phyloP scores from a whole-genome alignment of 1,140 invertebrate species.

The Drosophila watanabei region DNA sequence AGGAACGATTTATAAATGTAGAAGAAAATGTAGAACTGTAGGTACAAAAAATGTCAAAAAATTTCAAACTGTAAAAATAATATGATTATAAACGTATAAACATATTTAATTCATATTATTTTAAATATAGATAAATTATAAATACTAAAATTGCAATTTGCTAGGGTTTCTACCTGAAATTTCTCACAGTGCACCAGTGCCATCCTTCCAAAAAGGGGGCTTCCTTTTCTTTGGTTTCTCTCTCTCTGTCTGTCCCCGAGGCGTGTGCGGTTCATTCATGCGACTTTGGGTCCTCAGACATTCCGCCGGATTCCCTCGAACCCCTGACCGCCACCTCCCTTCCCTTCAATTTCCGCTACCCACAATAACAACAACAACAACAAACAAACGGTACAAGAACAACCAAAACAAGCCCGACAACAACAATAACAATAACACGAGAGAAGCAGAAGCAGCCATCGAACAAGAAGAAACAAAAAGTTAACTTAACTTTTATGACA shows the following conservation, averaged over 20 bases:
- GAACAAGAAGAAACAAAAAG: constrained; percentile 59
- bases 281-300: constrained; percentile 55
- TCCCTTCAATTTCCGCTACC: constrained; percentile 13
- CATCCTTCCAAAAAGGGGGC: constrained; percentile 2
- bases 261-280: constrained; percentile 66
- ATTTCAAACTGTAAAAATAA: no score
- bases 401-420: constrained; percentile 25
- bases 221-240: constrained; percentile 18
- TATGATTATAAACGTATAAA: no score
- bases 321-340: background rate
- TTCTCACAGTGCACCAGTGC: constrained; percentile 8
- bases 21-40: no score
- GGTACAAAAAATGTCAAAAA: no score
- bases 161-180: background rate
- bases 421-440: constrained; percentile 40
- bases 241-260: constrained; percentile 23
- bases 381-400: constrained; percentile 1
- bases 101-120: no score
- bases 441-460: constrained; percentile 21
- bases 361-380: constrained; percentile 13
- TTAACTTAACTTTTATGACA: constrained; percentile 74
- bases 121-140: no score
- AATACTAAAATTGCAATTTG: no score
- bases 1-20: no score
- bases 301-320: constrained; percentile 39